Evolutionary conservation across 2,888 invertebrate species (phyloP).

Genomic region (Drosophila demipolita): DNA sequence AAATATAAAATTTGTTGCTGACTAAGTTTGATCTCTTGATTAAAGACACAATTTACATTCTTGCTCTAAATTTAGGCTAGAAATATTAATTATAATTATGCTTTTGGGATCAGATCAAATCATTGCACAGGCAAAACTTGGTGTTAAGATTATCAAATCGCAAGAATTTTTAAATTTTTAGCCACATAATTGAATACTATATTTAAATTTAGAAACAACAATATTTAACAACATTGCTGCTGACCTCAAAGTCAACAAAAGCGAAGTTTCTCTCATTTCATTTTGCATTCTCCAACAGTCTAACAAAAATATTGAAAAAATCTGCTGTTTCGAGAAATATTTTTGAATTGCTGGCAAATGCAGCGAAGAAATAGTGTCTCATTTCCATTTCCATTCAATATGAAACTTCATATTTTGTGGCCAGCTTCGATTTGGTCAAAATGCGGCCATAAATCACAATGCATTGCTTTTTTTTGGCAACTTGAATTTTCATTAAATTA

Average conservation of each 20-base stretch:
- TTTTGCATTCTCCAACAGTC: constrained; percentile 14
- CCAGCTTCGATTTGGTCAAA: constrained; percentile 50
- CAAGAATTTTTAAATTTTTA: background rate
- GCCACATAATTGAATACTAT: background rate
- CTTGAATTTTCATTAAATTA: constrained; percentile 76
- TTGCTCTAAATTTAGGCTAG: too few relatives aligned
- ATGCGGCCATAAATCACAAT: constrained; percentile 66
- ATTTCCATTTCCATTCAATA: background rate
- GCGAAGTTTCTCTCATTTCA: background rate
- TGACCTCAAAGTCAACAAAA: constrained; percentile 13
- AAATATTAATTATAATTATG: too few relatives aligned
- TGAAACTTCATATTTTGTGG: constrained; percentile 54
- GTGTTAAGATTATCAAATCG: background rate
- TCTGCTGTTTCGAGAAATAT: constrained; percentile 13
- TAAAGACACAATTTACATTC: too few relatives aligned
- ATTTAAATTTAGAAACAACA: background rate
- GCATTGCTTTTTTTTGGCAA: constrained; percentile 66
- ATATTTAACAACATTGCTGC: background rate
- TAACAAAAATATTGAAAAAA: constrained; percentile 24
- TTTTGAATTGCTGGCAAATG: constrained; percentile 19
- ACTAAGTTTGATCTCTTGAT: too few relatives aligned
- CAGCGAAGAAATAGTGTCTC: constrained; percentile 16
- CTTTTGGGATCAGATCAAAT: too few relatives aligned
- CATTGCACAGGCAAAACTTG: background rate
- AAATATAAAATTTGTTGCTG: too few relatives aligned